Evolutionary conservation across 2,888 invertebrate genomes (phyloP), one percentile per base, ranked within the genome.

Genomic region (Phalangium opilio): DNA sequence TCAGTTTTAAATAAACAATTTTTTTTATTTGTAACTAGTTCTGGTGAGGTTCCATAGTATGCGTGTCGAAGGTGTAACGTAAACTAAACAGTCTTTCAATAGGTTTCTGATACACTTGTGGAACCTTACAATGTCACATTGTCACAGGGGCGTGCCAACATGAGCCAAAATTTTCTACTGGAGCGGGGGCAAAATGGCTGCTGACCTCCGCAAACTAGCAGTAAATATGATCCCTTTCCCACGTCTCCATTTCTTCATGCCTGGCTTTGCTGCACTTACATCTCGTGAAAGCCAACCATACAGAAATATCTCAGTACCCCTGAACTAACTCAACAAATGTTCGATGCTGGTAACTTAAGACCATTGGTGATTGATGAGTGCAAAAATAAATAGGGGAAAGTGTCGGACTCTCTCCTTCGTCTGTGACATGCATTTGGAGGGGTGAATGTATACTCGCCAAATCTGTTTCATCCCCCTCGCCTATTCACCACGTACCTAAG

Each of bases 221-320:
- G 87, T 93, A 47, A 93, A 93, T 74, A 91, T 93, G 91, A 91
- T 93, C 21, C 93, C 93, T 44, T 93, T 93, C 78, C 91, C 91
- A 3, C 82, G 90, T 64, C 76, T 58, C 7, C 58, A 58, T 43
- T 58, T 58, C 53, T 58, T 58, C 48, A 57, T 58, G 56, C 56
- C 58, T 14, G 57, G 58, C 3, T 58, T 58, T 41, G 57, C 58
- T 8, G 58, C 58, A 1, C 52, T 58, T 12, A 58, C 58, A 17
- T 54, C 55, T 14, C 50, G 57, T 14, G 57, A 55, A 15, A 54
- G 54, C 33, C 55, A 57, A 39, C 52, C 51, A 45, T 67, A 65
- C 57, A 57, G 66, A 38, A 64, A 67, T 21, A 53, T 67, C 2
- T 61, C 65, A 7, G 67, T 68, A 1, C 63, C n/a, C n/a, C 66